Base-by-base conservation (phyloP, 2,113 vertebrate genomes). In the Polypterus bichir region DNA sequence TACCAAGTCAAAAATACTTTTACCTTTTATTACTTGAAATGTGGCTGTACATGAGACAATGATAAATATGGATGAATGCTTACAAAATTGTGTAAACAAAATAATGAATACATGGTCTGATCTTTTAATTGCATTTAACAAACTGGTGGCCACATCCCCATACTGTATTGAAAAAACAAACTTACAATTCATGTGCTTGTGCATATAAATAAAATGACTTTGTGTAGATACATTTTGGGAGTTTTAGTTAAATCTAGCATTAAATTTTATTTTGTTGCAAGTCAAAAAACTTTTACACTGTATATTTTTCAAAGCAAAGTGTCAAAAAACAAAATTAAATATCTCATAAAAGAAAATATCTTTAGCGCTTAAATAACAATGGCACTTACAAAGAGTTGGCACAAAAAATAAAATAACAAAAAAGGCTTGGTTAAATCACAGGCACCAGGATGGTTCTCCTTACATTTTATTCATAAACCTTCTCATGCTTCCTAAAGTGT, bases 331-430 rank as follows among this genome's bases (percentile, higher is more conserved):
- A 83, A 78, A 84, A 73, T 87, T 87, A 86, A 87, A 87, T 86
- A 89, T 81, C 81, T 84, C 87, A 83, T 79, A 78, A 81, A 89
- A 87, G 83, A 85, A 75, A 61, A 74, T 69, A 71, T 73, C 80
- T 64, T 76, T 78, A 85, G 86, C 85, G 85, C 88, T 85, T 70
- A 66, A 65, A 69, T 81, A 74, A 82, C 80, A 83, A 85, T 81
- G 84, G 88, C 84, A 83, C 88, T 81, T 81, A 70, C 73, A 73
- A 82, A 74, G 80, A 79, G 79, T 88, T 93, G 91, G 92, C 91
- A 97, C 81, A 84, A 88, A 91, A 83, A 86, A 71, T 9, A 56
- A 77, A 84, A 82, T 83, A 27, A 27, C 27, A 27, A 27, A 27
- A 27, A 27, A 27, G 27, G 27, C 27, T 27, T 27, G 27, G 27